Conservation (phyloP, 2,797 vertebrate genomes). For the Phaenicophaeus curvirostris region DNA sequence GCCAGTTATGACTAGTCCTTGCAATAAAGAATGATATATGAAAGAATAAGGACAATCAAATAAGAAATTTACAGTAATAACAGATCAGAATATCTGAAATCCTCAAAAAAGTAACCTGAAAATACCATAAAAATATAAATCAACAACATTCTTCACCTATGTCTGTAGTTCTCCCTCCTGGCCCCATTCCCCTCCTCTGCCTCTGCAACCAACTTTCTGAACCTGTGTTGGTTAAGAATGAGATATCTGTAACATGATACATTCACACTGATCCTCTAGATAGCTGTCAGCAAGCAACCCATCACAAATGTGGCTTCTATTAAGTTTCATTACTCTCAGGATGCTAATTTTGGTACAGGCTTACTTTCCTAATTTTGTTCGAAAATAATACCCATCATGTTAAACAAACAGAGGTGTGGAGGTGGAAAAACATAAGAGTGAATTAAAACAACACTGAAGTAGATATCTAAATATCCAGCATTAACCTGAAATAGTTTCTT, state of each 20-base stretch:
- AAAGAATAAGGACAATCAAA: neutral
- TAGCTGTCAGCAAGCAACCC: constrained; percentile 12
- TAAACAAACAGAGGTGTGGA: neutral
- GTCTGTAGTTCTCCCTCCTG: neutral
- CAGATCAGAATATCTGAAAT: neutral
- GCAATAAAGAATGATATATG: neutral
- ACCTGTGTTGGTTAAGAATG: neutral
- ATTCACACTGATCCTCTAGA: neutral
- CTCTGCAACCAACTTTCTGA: neutral
- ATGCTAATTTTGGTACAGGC: constrained; percentile 21
- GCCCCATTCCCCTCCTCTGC: neutral
- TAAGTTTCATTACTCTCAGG: constrained; percentile 16
- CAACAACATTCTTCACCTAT: neutral
- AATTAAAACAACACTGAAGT: neutral
- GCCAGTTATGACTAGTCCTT: neutral
- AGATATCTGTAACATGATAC: neutral
- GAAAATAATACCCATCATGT: neutral
- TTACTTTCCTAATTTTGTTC: constrained; percentile 19
- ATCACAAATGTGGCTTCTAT: constrained; percentile 29
- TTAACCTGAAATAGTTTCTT: neutral
- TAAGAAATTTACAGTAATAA: neutral
- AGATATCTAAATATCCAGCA: neutral
- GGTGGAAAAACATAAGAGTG: neutral
- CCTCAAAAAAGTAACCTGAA: neutral
- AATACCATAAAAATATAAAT: neutral